Base-by-base conservation (phyloP, 1,140 invertebrate genomes). In the Ctenoplectra terminalis region DNA sequence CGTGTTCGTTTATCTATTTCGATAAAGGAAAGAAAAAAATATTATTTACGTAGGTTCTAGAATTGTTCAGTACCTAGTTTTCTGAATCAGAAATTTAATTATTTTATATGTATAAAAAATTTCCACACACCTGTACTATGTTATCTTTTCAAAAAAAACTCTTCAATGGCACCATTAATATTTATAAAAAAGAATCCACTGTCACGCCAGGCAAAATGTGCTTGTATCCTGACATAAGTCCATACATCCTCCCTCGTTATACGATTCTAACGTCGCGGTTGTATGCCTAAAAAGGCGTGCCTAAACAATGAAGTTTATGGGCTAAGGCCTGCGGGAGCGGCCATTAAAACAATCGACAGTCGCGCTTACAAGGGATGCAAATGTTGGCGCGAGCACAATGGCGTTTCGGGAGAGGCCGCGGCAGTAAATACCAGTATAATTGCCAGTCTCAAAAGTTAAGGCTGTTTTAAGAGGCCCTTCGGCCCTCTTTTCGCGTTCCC, bases 221-320 rank as follows among this genome's bases (percentile, higher is more conserved):
- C 31, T 61, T 72, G 70, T 60, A 58, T 66, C 23, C 23, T 17
- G n/a, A 9, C 67, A 34, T 13, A 20, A n/a, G 61, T 54, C 67
- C 17, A 83, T 64, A 63, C 77, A 80, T 71, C 61, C 60, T 71
- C 17, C 50, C 67, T 79, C 81, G 72, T 70, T 69, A 83, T 70
- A 56, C 58, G 76, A 75, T 63, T 82, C 52, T 79, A 75, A 46
- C 60, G 74, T 81, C 58, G 60, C 76, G 79, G 67, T 31, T 76
- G 83, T 84, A 61, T 82, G 87, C 87, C 91, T 86, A 89, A 91
- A 92, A 91, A 88, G 90, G 88, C 90, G 91, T 91, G 88, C 87
- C 89, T 90, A 90, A 92, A 92, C 92, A 92, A 92, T 92, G 91
- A 92, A 92, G 90, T 92, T 92, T 92, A 92, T 90, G 91, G 89